Base-by-base conservation (phyloP, 2,113 vertebrate genomes). In the Rhineura floridana region DNA sequence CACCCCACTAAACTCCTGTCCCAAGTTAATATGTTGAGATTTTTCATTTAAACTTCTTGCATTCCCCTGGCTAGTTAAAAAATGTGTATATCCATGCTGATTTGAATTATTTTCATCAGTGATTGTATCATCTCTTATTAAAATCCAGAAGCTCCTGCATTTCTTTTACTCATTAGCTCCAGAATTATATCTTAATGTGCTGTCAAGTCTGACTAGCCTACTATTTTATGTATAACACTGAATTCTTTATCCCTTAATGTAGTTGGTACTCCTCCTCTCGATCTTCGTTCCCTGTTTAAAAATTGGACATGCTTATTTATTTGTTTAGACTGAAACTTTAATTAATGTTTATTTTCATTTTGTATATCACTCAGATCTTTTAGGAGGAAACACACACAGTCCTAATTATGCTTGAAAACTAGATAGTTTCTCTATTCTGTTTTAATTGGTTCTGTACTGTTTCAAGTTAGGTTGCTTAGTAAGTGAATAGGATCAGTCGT, bases 41-140 rank as follows among this genome's bases (percentile, higher is more conserved):
- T 96, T 86, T 94, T 92, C 84, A 94, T 93, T 86, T 91, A 87
- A 50, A 92, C 67, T 90, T 83, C 81, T 91, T 89, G 84, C 90
- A 87, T 78, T 87, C 85, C 81, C 85, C 88, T 62, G 79, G 81
- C 69, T 93, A 86, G 67, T 93, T 93, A 91, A 91, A 70, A 85
- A 88, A 21, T 76, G 65, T 92, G 91, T 93, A 39, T 92, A 93
- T 93, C 83, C 79, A 85, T 15, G 17, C 81, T 76, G 79, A 23
- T 89, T 93, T 83, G 94, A 92, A 90, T 90, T 91, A 69, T 81
- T 91, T 92, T 91, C 44, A 63, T 91, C 39, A 62, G 84, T 81
- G 30, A 7, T 42, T 73, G 52, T 86, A 84, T 78, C 79, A 87
- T 65, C 50, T 92, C 80, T 90, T 93, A 62, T 86, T 89, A 90